Evolutionary conservation across 1,140 invertebrate genomes (phyloP).

Genomic region (Tribolium madens): DNA sequence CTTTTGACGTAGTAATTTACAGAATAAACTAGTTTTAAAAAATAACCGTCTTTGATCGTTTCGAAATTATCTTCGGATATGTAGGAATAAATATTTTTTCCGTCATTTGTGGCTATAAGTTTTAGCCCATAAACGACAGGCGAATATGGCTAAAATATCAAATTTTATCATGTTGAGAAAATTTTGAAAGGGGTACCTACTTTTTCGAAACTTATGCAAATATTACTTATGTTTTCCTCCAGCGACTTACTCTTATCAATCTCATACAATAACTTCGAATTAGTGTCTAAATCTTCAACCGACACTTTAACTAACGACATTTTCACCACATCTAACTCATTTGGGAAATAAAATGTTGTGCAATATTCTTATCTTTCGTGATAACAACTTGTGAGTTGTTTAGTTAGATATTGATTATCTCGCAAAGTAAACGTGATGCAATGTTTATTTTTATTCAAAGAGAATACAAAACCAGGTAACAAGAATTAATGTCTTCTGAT

Average conservation of each 20-base stretch:
- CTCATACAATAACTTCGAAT: conserved; percentile 55
- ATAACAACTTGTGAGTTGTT: conserved; percentile 36
- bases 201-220: conserved; percentile 49
- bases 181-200: not conserved
- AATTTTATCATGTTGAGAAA: not conserved
- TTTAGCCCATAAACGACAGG: conserved; percentile 56
- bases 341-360: conserved; percentile 11
- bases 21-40: conserved; percentile 58
- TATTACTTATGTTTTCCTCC: conserved; percentile 52
- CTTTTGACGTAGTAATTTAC: conserved; percentile 49
- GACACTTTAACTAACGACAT: conserved; percentile 40
- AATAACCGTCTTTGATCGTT: conserved; percentile 56
- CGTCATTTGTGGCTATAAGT: conserved; percentile 51
- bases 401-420: conserved; percentile 42
- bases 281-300: conserved; percentile 53
- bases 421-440: conserved; percentile 20
- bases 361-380: conserved; percentile 30
- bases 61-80: conserved; percentile 54
- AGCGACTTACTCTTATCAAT: conserved; percentile 55
- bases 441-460: conserved; percentile 12
- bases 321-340: conserved; percentile 14
- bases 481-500: conserved; percentile 65
- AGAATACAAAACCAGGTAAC: conserved; percentile 49
- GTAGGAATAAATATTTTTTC: conserved; percentile 51
- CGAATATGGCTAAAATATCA: conserved; percentile 49